Base-by-base conservation (phyloP, 2,113 vertebrate genomes). In the Prunella himalayana region DNA sequence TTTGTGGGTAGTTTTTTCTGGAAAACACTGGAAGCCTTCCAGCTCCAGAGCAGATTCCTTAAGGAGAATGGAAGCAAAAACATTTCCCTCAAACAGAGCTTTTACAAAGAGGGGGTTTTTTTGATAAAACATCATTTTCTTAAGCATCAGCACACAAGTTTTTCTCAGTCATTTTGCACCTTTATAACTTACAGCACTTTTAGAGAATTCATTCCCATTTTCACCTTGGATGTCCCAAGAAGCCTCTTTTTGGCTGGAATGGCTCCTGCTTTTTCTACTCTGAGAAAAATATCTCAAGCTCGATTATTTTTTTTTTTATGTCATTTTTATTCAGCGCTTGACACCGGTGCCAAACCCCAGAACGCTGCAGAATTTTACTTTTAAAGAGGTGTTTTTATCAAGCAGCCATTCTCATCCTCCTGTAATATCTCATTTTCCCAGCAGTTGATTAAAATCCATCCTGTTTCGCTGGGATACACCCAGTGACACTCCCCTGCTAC, bases 371-470 rank as follows among this genome's bases (percentile, higher is more conserved):
- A 94, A 93, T 95, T 94, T 49, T 31, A 82, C 65, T 78, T 95
- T 89, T 88, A 95, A 86, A 88, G 44, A 88, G 76, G 22, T 92
- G 82, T 78, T 97, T 97, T 90, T 64, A 68, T 64, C 73, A 42
- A 68, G 80, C 49, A 79, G 69, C 92, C 70, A n/a, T 92, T 97
- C 91, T 86, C 59, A 37, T 61, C 68, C 90, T 39, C 31, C 27
- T 71, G 49, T 33, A 76, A 54, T 84, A 86, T 78, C 84, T 97
- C 92, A 90, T 95, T 97, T 97, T 96, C 94, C 87, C 95, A 94
- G 86, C 56, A 37, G 59, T 53, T 97, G 86, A 97, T 97, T 97
- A 96, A 76, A 97, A 97, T 85, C 75, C 72, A 66, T 96, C 94
- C 64, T 51, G 54, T 95, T 97, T 86, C 86, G 44, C 86, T 57